Base-by-base conservation (phyloP, 1,140 invertebrate genomes). In the Solenopsis fugax region DNA sequence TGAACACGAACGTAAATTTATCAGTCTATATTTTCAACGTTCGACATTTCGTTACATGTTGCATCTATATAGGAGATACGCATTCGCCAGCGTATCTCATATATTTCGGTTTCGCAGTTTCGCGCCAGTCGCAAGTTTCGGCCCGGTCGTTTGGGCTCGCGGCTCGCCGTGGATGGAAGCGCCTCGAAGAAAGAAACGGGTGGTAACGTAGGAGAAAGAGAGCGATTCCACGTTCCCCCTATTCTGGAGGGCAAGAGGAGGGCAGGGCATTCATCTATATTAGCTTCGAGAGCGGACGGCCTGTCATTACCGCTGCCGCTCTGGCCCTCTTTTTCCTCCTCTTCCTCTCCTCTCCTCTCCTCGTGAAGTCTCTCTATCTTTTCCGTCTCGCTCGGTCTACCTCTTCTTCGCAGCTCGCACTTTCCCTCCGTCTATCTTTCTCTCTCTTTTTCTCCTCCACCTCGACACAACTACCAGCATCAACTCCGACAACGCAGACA, bases 231-330 rank as follows among this genome's bases (percentile, higher is more conserved):
- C 62, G 87, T 91, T 89, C 89, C 80, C 24, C 41, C 69, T 76
- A 87, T 89, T 92, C 92, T 91, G 91, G 92, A 93, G 94, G 94
- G 93, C 94, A 94, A 94, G 45, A 24, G 93, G 93, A 95, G 94
- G 94, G 94, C 93, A 94, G 94, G 92, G 95, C 95, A 95, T 95
- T 95, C 95, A 95, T 95, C 95, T 95, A 95, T 95, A 95, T 95
- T 95, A 95, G 95, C 95, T 95, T 93, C 95, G 94, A 95, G 93
- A 95, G 94, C 94, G 93, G 93, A 94, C 94, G 94, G 95, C 94
- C 95, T 95, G 95, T 95, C 94, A 95, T 95, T 95, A 95, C 93
- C 94, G 95, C 92, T 93, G 94, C 94, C 95, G 94, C 94, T 94
- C 90, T 87, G 86, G 89, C 91, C 87, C 90, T 91, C 92, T 88